Evolutionary conservation across 2,888 invertebrate genomes (phyloP).

Genomic region (Agriotes lineatus): DNA sequence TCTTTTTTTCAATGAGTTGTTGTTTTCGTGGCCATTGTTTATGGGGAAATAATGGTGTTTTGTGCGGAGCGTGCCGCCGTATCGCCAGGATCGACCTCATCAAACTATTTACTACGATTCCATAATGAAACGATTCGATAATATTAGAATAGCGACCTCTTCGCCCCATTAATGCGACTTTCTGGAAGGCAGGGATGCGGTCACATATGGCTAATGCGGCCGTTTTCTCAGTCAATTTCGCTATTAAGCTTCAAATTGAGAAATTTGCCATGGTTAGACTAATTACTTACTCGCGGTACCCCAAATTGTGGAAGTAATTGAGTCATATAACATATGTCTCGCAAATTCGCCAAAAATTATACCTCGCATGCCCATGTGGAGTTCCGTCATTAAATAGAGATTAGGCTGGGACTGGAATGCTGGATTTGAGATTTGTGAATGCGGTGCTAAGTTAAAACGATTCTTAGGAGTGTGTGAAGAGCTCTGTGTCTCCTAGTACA

Average conservation of each 20-base stretch:
- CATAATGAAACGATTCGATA: too few relatives aligned
- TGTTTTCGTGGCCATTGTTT: conserved; percentile 26
- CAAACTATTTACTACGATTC: too few relatives aligned
- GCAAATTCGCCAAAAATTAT: conserved; percentile 14
- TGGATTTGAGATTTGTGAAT: too few relatives aligned
- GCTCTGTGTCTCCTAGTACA: too few relatives aligned
- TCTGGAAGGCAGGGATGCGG: conserved; percentile 29
- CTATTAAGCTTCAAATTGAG: conserved; percentile 33
- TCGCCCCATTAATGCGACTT: background rate
- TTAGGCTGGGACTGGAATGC: background rate
- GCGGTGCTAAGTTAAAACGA: too few relatives aligned
- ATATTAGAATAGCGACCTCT: too few relatives aligned
- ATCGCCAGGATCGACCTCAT: too few relatives aligned
- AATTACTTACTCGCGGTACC: conserved; percentile 28
- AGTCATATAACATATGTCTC: conserved; percentile 23
- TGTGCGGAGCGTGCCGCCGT: too few relatives aligned
- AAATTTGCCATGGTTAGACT: conserved; percentile 34
- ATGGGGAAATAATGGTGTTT: conserved; percentile 32
- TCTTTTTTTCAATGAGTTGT: conserved; percentile 21
- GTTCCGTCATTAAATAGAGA: conserved; percentile 7
- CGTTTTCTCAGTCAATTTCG: conserved; percentile 30
- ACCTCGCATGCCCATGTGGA: background rate
- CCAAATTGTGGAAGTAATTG: conserved; percentile 8
- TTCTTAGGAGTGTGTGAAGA: too few relatives aligned
- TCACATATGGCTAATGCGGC: conserved; percentile 39